Evolutionary conservation across 2,113 vertebrate species (phyloP).

Genomic region (Eretmochelys imbricata): DNA sequence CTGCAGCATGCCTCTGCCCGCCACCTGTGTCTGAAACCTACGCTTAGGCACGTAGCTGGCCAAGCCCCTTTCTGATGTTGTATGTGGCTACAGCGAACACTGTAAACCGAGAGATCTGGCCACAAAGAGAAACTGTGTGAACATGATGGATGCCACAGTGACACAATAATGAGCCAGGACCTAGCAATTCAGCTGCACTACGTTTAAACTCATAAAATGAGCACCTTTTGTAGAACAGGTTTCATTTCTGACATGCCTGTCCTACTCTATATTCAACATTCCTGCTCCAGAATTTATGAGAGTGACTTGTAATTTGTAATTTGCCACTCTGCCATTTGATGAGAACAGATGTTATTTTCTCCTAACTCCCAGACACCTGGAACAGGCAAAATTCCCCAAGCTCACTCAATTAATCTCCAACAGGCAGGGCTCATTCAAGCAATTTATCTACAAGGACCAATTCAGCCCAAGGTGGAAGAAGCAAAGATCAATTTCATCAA

Average conservation of each 20-base stretch:
- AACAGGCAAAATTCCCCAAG: constrained; percentile 55
- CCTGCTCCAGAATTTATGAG: constrained; percentile 49
- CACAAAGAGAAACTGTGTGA: background rate
- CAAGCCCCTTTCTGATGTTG: background rate
- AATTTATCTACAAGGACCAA: constrained; percentile 38
- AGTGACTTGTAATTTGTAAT: constrained; percentile 59
- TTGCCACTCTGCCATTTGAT: constrained; percentile 56
- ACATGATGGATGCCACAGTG: background rate
- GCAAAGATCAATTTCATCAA: background rate
- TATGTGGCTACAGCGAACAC: accelerated
- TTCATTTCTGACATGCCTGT: background rate
- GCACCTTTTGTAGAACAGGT: background rate
- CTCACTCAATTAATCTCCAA: constrained; percentile 60
- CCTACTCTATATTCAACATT: background rate
- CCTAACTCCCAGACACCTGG: constrained; percentile 52
- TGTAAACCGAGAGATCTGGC: background rate
- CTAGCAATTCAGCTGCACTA: background rate
- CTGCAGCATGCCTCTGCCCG: background rate
- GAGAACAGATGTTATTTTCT: constrained; percentile 73
- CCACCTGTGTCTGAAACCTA: background rate
- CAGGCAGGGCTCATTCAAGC: constrained; percentile 41
- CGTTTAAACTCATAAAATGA: background rate
- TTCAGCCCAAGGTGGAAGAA: background rate
- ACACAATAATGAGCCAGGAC: background rate
- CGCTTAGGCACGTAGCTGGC: background rate